A percentile compares a stretch with the other conserved stretches of the same genome.
These are phyloP conservation scores for Typhlichthys subterraneus DNA, from an alignment of 2,797 vertebrate species.

Conservation along the genomic window DNA sequence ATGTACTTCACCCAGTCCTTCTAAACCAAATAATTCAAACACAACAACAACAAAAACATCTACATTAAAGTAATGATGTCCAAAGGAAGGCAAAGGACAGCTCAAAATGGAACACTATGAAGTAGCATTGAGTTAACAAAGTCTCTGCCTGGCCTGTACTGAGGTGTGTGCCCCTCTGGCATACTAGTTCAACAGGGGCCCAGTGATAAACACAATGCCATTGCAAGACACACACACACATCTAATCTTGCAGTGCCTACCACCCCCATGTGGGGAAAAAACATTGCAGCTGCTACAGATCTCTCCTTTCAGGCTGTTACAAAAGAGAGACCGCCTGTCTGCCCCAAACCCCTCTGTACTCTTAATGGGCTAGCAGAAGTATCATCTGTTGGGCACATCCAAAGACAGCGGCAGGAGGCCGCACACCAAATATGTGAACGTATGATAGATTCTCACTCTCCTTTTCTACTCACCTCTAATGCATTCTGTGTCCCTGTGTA, in stretches of 20 bases:
- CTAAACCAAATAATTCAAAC: too few species aligned
- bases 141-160: slow-evolving; percentile 60
- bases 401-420: slow-evolving; percentile 60
- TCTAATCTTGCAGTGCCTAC: slow-evolving; percentile 88
- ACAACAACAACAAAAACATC: slow-evolving; percentile 11
- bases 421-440: slow-evolving; percentile 52
- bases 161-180: slow-evolving; percentile 58
- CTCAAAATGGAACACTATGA: too few species aligned
- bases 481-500: slow-evolving; percentile 42
- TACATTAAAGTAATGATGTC: slow-evolving; percentile 8
- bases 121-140: slow-evolving; percentile 24
- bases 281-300: slow-evolving; percentile 84
- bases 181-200: slow-evolving; percentile 73
- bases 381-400: slow-evolving; percentile 62
- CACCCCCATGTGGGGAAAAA: slow-evolving; percentile 98
- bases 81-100: slow-evolving; percentile 20
- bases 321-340: slow-evolving; percentile 78
- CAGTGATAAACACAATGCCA: slow-evolving; percentile 84
- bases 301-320: slow-evolving; percentile 77
- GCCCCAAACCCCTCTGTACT: slow-evolving; percentile 60
- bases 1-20: slow-evolving; percentile 25
- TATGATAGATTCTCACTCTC: slow-evolving; percentile 35
- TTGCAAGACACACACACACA: slow-evolving; percentile 54
- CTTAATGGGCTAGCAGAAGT: slow-evolving; percentile 58
- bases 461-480: slow-evolving; percentile 25